Evolutionary conservation across 37 sponge, comb jelly and placozoan species (phyloP), one percentile per base, ranked within the genome.

Genomic region (Amphimedon queenslandica): DNA sequence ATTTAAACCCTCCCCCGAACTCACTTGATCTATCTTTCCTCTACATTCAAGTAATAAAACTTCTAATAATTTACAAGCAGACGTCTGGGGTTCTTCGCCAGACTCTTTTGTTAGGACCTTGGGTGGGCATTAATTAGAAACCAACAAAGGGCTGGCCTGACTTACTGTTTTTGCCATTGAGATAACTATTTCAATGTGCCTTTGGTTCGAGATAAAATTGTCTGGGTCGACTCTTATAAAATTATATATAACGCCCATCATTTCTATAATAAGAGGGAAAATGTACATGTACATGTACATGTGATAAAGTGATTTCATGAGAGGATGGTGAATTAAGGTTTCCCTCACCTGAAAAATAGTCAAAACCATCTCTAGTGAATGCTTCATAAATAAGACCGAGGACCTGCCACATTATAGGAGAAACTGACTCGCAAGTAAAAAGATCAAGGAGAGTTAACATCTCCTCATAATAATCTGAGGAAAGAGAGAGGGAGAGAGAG

Each of bases 21-120:
- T 73, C 55, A 88, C 89, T 32, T 69, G 23, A 37, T 81, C 85
- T 13, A 96, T 81, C 21, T 75, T 82, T 13, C 92, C 92, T n/a
- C 76, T 82, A 40, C 86, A 81, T 40, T 97, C 81, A 32, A 97
- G 75, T 2, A 97, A 42, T 3, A 91, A n/a, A 13, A 97, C 89
- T 73, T 97, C 98, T 58, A 97, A 66, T 42, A 96, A 79, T 67
- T 97, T 97, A 63, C 92, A 88, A 27, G 94, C 98, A 56, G 94
- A 67, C 37, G 64, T 79, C 85, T 91, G 89, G 0, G 82, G 70
- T 51, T 88, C 84, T 57, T 97, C 98, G 3, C 90, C 86, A 0
- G 80, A 55, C 40, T 89, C 87, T 24, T 69, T 57, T n/a, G 84
- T 56, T 63, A 95, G 55, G 30, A 87, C 69, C 86, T 93, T n/a